Conservation (phyloP, 2,888 invertebrate species). For the Epsilonema sp. region DNA sequence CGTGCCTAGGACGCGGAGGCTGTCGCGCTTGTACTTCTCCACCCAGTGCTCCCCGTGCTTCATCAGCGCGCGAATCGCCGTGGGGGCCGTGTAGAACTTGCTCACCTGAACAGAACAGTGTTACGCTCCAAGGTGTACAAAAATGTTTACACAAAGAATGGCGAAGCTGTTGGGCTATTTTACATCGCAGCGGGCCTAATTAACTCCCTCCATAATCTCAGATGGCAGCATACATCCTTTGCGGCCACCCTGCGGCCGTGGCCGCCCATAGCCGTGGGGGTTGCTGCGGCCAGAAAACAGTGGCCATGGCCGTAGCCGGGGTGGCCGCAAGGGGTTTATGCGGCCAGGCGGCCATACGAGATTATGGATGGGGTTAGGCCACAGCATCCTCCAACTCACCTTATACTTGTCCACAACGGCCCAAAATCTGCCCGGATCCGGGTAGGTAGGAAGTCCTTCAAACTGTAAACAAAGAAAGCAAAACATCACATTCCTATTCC, state of each 20-base stretch:
- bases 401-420: conserved; percentile 72
- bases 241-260: too few relatives aligned
- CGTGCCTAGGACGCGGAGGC: conserved; percentile 65
- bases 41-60: conserved; percentile 72
- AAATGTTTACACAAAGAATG: not conserved
- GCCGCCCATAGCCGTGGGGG: too few relatives aligned
- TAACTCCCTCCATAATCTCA: too few relatives aligned
- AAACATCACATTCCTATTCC: too few relatives aligned
- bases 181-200: too few relatives aligned
- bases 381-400: conserved; percentile 33
- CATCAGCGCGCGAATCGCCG: conserved; percentile 85
- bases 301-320: too few relatives aligned
- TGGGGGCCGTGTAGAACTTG: conserved; percentile 96
- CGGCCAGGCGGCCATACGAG: too few relatives aligned
- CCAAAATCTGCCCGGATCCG: conserved; percentile 83
- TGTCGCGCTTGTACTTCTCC: conserved; percentile 44
- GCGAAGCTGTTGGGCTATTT: too few relatives aligned
- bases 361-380: too few relatives aligned
- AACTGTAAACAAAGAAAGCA: conserved; percentile 15
- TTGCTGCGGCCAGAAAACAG: too few relatives aligned
- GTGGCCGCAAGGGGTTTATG: too few relatives aligned
- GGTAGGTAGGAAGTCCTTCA: conserved; percentile 89
- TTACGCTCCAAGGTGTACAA: not conserved
- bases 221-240: too few relatives aligned
- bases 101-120: conserved; percentile 36